Evolutionary conservation across 2,113 vertebrate genomes (phyloP).

Genomic region (Rhizomys pruinosus): DNA sequence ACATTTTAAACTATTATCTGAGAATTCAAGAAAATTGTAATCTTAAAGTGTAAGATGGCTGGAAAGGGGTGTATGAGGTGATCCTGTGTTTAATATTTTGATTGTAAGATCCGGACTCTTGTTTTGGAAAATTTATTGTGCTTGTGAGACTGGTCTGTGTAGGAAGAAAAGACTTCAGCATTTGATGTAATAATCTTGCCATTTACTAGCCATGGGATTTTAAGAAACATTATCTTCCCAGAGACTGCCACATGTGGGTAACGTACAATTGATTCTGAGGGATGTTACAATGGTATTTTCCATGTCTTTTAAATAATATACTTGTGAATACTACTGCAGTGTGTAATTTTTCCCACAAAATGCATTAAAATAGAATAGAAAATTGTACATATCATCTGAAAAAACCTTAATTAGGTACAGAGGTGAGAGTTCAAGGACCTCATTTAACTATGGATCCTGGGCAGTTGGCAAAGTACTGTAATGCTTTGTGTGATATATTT

Average conservation of each 20-base stretch:
- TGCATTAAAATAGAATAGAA: background rate
- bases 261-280: background rate
- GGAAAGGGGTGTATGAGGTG: background rate
- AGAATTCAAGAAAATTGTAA: slow-evolving; percentile 7
- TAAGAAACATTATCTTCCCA: background rate
- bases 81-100: background rate
- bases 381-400: slow-evolving; percentile 12
- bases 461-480: background rate
- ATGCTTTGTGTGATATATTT: slow-evolving; percentile 10
- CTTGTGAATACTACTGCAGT: background rate
- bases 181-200: background rate
- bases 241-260: background rate
- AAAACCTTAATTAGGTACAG: slow-evolving; percentile 16
- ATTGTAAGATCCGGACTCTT: fast-evolving
- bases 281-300: background rate
- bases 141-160: background rate
- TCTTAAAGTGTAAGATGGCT: slow-evolving; percentile 9
- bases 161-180: background rate
- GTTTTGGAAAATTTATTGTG: background rate
- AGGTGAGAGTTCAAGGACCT: background rate
- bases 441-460: background rate
- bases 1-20: slow-evolving; percentile 34
- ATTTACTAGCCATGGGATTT: background rate
- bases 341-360: slow-evolving; percentile 30
- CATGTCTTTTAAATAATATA: background rate